These are phyloP conservation scores for Otis tarda DNA, from an alignment of 2,113 vertebrate genomes.

Conservation along the genomic window DNA sequence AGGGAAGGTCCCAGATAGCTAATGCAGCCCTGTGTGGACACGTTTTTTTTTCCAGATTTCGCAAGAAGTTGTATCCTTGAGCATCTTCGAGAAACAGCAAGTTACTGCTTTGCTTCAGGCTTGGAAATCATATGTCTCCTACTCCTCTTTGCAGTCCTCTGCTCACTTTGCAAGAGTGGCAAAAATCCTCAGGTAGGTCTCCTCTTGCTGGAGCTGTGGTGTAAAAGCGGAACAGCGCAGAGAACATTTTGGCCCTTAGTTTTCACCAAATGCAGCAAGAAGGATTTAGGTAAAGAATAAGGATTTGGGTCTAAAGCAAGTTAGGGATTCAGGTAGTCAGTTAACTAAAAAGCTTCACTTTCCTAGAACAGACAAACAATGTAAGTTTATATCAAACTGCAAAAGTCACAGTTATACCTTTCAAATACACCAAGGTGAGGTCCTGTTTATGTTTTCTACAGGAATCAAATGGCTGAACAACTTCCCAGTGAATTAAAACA, in stretches of 20 bases:
- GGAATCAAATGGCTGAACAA: not conserved
- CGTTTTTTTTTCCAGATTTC: not conserved
- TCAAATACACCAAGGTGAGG: not conserved
- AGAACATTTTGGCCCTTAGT: not conserved
- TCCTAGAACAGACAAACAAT: not conserved
- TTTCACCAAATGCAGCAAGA: not conserved
- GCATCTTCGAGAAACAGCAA: not conserved
- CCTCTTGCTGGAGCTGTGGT: not conserved
- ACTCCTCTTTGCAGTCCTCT: not conserved
- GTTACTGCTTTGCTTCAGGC: not conserved
- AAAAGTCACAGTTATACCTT: not conserved
- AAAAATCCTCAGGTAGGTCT: not conserved
- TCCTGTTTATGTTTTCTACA: not conserved
- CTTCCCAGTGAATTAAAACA: not conserved
- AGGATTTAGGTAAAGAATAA: not conserved
- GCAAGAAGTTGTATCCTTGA: not conserved
- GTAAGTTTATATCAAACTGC: not conserved
- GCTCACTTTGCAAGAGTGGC: not conserved
- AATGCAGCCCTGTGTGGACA: not conserved
- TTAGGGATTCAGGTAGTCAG: not conserved
- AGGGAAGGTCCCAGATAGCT: accelerated
- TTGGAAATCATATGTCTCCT: not conserved
- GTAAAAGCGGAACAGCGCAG: not conserved
- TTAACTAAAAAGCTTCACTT: not conserved
- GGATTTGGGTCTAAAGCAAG: not conserved